Base-by-base conservation (phyloP, 2,797 vertebrate species). In the Semotilus atromaculatus region DNA sequence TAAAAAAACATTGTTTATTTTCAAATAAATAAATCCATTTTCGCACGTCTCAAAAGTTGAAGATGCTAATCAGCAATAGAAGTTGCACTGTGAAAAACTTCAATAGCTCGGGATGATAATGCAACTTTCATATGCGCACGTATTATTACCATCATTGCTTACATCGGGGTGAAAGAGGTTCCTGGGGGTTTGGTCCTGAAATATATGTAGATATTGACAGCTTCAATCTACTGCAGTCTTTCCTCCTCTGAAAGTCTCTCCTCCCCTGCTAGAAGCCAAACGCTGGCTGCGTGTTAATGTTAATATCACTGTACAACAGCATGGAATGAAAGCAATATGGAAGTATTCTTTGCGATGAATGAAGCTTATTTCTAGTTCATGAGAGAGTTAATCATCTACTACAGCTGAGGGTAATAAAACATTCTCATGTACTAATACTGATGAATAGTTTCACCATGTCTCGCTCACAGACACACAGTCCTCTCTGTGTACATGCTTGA, bases 371-470 rank as follows among this genome's bases (percentile, higher is more conserved):
- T 76, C 21, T 60, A 77, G 14, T 31, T 40, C 40, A 77, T 51
- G 80, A 78, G 80, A 58, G 80, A 86, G 80, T 83, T 79, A 88
- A 89, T 88, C 55, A 87, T 88, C 67, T 26, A 68, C 83, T 88
- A 73, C 53, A 88, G 82, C 85, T 29, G 40, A 21, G 76, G 45
- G 9, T 76, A 70, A 76, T 86, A 84, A 88, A 68, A 48, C 19
- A 18, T 31, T 45, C 31, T 26, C 62, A 21, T 67, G 71, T 81
- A 53, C 58, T 64, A 87, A 66, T 55, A 86, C 21, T n/a, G 73
- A 86, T 82, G 85, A 81, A 81, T 29, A 11, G 51, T 53, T 85
- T 86, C 66, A 68, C 72, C 71, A 86, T 76, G n/a, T 83, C 7
- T 40, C 36, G 2, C 60, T 38, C 36, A 43, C 43, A 36, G 38